Evolutionary conservation across 2,113 vertebrate species (phyloP).

Genomic region (Petrocephalus zakoni): DNA sequence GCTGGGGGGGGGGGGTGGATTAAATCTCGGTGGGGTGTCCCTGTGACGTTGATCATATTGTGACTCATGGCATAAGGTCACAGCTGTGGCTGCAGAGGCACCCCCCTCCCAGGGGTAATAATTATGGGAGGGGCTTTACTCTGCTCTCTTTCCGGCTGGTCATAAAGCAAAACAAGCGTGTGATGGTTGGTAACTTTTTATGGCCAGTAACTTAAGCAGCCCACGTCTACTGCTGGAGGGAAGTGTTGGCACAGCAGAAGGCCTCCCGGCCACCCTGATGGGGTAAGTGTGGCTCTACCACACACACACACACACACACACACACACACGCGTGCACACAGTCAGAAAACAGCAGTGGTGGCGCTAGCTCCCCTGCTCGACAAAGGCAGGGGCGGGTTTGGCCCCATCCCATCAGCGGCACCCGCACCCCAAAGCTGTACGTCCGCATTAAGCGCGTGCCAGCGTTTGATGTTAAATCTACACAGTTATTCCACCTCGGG

Average conservation of each 20-base stretch:
- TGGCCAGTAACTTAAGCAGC: slow-evolving; percentile 14
- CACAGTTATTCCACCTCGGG: not conserved
- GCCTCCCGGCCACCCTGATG: not conserved
- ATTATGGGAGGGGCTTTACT: not conserved
- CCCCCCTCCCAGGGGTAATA: not conserved
- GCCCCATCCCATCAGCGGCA: no score
- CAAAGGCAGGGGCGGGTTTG: not conserved
- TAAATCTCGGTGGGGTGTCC: not conserved
- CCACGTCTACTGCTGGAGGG: not conserved
- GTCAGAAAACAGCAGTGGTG: not conserved
- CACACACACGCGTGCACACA: not conserved
- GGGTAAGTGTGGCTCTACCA: not conserved
- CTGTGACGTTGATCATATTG: not conserved
- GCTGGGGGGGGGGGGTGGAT: not conserved
- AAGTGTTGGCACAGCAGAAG: not conserved
- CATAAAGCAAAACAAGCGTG: slow-evolving; percentile 5
- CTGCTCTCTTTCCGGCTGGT: not conserved
- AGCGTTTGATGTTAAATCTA: not conserved
- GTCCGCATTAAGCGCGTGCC: not conserved
- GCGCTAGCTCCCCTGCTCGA: not conserved
- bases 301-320: not conserved
- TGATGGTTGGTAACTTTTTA: not conserved
- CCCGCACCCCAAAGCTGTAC: not conserved
- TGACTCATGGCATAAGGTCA: not conserved
- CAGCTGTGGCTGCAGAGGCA: not conserved